Evolutionary conservation across 2,797 vertebrate genomes (phyloP).

Genomic region (Oryzias dopingdopingensis): DNA sequence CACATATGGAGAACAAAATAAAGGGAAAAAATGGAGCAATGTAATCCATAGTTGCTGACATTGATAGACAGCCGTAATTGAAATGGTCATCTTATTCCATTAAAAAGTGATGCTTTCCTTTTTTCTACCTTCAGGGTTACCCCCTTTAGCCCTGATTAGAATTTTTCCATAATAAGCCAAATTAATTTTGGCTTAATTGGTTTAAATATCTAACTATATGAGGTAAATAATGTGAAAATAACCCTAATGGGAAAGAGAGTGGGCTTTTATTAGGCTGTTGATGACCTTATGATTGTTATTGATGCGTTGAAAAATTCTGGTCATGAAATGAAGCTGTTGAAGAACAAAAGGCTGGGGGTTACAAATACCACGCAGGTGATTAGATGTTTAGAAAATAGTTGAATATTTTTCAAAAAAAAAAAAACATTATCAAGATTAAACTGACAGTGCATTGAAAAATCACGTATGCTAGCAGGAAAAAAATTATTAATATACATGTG

Average conservation of each 20-base stretch:
- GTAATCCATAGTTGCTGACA: conserved; percentile 68
- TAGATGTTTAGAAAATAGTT: no score
- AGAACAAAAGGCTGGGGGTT: conserved; percentile 17
- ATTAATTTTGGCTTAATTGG: conserved; percentile 82
- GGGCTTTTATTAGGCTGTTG: conserved; percentile 56
- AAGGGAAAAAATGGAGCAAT: conserved; percentile 51
- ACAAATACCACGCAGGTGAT: not conserved
- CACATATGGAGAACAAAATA: conserved; percentile 52
- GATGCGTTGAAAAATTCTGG: conserved; percentile 63
- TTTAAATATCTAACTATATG: conserved; percentile 75
- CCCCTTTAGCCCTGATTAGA: conserved; percentile 70
- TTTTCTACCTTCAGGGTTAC: conserved; percentile 64
- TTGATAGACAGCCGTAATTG: conserved; percentile 80
- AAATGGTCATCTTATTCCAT: conserved; percentile 71
- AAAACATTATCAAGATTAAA: no score
- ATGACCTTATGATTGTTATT: conserved; percentile 79
- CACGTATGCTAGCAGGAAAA: no score
- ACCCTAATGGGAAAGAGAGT: conserved; percentile 72
- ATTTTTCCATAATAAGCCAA: conserved; percentile 78
- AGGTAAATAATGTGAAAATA: conserved; percentile 66
- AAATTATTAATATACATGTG: no score
- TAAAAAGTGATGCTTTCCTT: conserved; percentile 67
- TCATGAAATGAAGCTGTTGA: conserved; percentile 16
- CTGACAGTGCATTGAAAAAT: no score
- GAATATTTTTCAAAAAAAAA: no score